Evolutionary conservation across 2,113 vertebrate genomes (phyloP), one percentile per base, ranked within the genome.

Genomic region (Pterocles orientalis): DNA sequence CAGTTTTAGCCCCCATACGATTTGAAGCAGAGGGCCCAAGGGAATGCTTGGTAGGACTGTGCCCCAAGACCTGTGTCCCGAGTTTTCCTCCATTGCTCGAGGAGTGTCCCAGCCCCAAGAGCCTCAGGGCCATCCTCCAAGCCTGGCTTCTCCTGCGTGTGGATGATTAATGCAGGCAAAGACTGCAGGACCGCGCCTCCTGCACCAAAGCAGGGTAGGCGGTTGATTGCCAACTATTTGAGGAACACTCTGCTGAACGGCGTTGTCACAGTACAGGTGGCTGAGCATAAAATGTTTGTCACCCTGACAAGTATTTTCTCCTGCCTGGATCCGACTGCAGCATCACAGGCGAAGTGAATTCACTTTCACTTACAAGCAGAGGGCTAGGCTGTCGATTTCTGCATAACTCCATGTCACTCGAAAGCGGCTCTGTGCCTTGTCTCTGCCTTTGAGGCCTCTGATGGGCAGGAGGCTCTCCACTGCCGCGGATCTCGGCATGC

Each of bases 341-440:
- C 65, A 18, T 43, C 51, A 10, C 53, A 62, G 53, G 26, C 25
- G 41, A 70, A 24, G 24, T 3, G 25, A 64, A 70, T 58, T 45
- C 17, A 16, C 56, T 51, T 24, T 28, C 69, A 43, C 31, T 21
- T 36, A 50, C 14, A 25, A 75, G 45, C 20, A 39, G 26, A 33
- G 8, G 34, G 8, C 18, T 62, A 41, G 10, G 61, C n/a, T 34
- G 10, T 3, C 31, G 48, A 41, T 54, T 72, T 51, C 65, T 34
- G n/a, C 51, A 66, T 36, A 34, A 2, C 5, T 13, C 17, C 0
- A 0, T 18, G 39, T 34, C 9, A 19, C 69, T 36, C 3, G 1
- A 14, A 83, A 83, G 77, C 3, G 0, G 18, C n/a, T n/a, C 48
- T 0, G 0, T 19, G 39, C 33, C 71, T 18, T 3, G 3, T 3